phyloP scores from a whole-genome alignment of 2,888 invertebrate genomes.

The Parascotia fuliginaria region DNA sequence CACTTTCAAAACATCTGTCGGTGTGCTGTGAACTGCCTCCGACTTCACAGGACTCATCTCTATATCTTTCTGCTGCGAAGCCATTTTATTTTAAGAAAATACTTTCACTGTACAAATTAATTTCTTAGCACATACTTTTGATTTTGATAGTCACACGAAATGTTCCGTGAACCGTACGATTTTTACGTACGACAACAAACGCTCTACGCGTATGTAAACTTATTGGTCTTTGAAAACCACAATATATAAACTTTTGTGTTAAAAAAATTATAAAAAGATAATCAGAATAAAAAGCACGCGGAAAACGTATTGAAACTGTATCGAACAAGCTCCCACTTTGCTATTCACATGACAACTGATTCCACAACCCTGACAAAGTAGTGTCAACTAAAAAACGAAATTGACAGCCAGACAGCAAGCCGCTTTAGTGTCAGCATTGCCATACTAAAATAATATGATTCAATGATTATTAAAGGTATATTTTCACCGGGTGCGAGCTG shows the following conservation, averaged over 20 bases:
- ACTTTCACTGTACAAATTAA: background rate
- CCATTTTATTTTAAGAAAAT: conserved; percentile 50
- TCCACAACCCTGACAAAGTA: too few species aligned
- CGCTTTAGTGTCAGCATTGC: background rate
- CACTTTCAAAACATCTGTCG: conserved; percentile 52
- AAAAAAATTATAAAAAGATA: conserved; percentile 16
- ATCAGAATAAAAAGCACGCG: conserved; percentile 18
- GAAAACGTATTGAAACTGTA: conserved; percentile 4
- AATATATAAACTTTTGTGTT: conserved; percentile 23
- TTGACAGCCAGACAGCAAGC: background rate
- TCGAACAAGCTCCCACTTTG: conserved; percentile 19
- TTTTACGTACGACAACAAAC: background rate
- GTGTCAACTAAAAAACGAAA: background rate
- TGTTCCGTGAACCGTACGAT: conserved; percentile 1
- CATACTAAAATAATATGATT: background rate
- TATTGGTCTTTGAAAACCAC: background rate
- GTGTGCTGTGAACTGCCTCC: conserved; percentile 46
- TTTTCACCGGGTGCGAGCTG: too few species aligned
- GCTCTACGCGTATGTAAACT: background rate
- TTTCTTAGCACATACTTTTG: conserved; percentile 27
- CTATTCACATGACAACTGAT: conserved; percentile 28
- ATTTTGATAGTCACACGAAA: conserved; percentile 4
- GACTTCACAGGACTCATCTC: conserved; percentile 73
- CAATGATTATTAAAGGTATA: background rate
- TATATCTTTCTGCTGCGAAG: conserved; percentile 73